phyloP scores from a whole-genome alignment of 1,140 invertebrate genomes.

The Drosophila grimshawi region DNA sequence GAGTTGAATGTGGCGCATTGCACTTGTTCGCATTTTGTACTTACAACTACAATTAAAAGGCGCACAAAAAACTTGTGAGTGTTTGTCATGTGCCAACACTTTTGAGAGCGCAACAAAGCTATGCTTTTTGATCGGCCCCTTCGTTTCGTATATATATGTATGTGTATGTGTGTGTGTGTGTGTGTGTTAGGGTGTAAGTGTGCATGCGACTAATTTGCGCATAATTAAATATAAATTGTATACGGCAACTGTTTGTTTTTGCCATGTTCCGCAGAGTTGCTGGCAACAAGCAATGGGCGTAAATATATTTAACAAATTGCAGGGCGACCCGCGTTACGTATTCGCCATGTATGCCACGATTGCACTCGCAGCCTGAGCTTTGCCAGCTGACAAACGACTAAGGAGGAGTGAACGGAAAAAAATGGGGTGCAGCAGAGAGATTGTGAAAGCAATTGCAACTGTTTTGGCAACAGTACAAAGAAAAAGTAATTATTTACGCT shows the following conservation, averaged over 20 bases:
- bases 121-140: slow-evolving; percentile 54
- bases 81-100: slow-evolving; percentile 82
- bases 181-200: background rate
- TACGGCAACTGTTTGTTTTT: slow-evolving; percentile 72
- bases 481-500: slow-evolving; percentile 83
- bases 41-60: slow-evolving; percentile 23
- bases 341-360: slow-evolving; percentile 58
- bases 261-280: slow-evolving; percentile 21
- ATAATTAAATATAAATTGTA: slow-evolving; percentile 84
- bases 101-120: slow-evolving; percentile 53
- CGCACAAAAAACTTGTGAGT: slow-evolving; percentile 75
- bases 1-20: slow-evolving; percentile 18
- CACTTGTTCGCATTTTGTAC: slow-evolving; percentile 41
- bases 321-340: slow-evolving; percentile 60
- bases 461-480: slow-evolving; percentile 80
- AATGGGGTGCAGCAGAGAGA: slow-evolving; percentile 15
- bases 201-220: slow-evolving; percentile 73
- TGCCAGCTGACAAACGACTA: slow-evolving; percentile 61
- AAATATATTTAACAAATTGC: slow-evolving; percentile 83
- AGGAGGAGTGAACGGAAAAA: slow-evolving; percentile 3
- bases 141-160: background rate
- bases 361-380: slow-evolving; percentile 41
- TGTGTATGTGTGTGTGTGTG: slow-evolving; percentile 12
- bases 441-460: slow-evolving; percentile 65
- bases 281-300: slow-evolving; percentile 77